phyloP scores from a whole-genome alignment of 2,113 vertebrate genomes.

The Cricetomys ansorgei region DNA sequence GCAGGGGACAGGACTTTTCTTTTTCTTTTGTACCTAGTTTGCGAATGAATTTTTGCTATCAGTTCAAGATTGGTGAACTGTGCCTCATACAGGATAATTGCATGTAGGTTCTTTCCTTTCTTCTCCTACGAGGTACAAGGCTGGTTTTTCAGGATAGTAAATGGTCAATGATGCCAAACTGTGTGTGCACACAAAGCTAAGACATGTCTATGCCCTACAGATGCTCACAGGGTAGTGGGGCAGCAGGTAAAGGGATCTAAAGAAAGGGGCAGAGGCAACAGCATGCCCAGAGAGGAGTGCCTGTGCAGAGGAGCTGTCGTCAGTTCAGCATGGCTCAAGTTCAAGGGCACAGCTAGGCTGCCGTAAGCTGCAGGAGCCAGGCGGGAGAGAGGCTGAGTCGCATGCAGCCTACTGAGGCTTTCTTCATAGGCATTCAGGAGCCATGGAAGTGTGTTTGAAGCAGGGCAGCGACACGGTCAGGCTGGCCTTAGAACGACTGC shows the following conservation, averaged over 20 bases:
- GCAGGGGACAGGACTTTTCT: neutral
- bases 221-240: neutral
- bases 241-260: neutral
- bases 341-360: neutral
- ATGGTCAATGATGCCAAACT: neutral
- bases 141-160: slow-evolving; percentile 39
- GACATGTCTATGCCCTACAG: neutral
- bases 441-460: neutral
- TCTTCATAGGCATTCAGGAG: neutral
- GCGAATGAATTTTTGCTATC: neutral
- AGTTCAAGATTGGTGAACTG: neutral
- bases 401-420: neutral
- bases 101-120: neutral
- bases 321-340: neutral
- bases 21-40: neutral
- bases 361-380: neutral
- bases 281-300: neutral
- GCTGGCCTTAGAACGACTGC: neutral
- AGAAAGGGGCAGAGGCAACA: neutral
- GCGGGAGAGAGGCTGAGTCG: neutral
- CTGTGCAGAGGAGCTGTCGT: neutral
- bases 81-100: neutral
- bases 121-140: neutral
- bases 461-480: neutral
- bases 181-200: slow-evolving; percentile 17